Base-by-base conservation (phyloP, 2,888 invertebrate species). In the Thumatha senex region DNA sequence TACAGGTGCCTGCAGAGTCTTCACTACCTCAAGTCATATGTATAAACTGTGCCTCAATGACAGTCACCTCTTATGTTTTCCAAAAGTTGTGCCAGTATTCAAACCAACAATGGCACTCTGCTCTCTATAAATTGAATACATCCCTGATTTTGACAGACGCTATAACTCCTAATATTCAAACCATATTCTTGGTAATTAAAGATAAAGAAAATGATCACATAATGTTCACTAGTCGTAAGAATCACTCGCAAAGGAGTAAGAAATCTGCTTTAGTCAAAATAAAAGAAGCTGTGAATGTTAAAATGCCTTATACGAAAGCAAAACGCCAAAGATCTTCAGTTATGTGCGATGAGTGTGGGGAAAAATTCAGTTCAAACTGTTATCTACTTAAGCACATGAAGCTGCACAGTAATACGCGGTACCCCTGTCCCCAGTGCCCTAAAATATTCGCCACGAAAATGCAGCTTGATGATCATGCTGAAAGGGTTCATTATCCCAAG, bases 401-500 rank as follows among this genome's bases (percentile, higher is more conserved):
- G 46, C 58, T 65, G 2, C 82, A 86, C 44, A 78, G 70, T 1
- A 74, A 74, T 34, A 60, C 57, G 2, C 60, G 62, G 10, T 56
- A 72, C 43, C 69, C 75, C 2, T 89, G 89, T 53, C 42, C 56
- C 0, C 67, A 80, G 38, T 89, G 89, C 44, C 72, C 74, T 2
- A 87, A 86, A 71, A 53, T 71, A 7, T 86, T 86, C 40, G 46
- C 68, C 4, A 72, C 76, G 1, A 50, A 68, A 40, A 15, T 65
- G 1, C 75, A 75, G 43, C 54, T 87, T 9, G 63, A 74, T 3
- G 74, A 76, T 7, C 87, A 88, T 51, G 58, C 64, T 0, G 81
- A 84, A 54, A 73, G 85, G 62, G 63, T 86, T 0, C 88, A 88
- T 54, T 74, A 76, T 54, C 82, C 84, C 9, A 87, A 85, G 62